phyloP scores from a whole-genome alignment of 2,888 invertebrate genomes.

The Operophtera brumata region DNA sequence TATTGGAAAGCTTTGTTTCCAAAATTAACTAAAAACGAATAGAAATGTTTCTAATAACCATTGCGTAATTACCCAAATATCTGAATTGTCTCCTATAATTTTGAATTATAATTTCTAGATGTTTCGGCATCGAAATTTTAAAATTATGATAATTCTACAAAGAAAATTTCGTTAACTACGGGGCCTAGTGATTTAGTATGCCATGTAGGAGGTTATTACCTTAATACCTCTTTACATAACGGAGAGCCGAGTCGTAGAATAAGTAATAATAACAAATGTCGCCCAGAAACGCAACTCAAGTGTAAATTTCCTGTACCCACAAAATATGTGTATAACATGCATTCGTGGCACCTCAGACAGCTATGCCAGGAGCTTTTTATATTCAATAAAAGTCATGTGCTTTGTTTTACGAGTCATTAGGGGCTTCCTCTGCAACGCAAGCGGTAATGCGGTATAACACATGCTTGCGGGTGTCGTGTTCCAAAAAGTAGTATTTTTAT shows the following conservation, averaged over 20 bases:
- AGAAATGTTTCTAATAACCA: conserved; percentile 16
- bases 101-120: conserved; percentile 14
- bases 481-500: too few relatives aligned
- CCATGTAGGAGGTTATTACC: conserved; percentile 4
- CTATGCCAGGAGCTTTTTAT: too few relatives aligned
- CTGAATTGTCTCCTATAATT: conserved; percentile 25
- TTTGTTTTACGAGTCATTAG: too few relatives aligned
- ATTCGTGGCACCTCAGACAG: too few relatives aligned
- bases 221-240: conserved; percentile 8
- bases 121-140: conserved; percentile 29
- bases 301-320: too few relatives aligned
- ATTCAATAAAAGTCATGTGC: too few relatives aligned
- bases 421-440: too few relatives aligned
- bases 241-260: not conserved
- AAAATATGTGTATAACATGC: too few relatives aligned
- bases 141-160: conserved; percentile 36
- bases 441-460: too few relatives aligned
- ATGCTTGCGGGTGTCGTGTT: too few relatives aligned
- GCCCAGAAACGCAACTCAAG: too few relatives aligned
- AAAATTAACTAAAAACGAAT: conserved; percentile 8
- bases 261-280: not conserved
- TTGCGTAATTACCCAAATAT: conserved; percentile 25
- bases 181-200: not conserved
- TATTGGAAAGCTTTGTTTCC: conserved; percentile 8
- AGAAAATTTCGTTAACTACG: conserved; percentile 19